Base-by-base conservation (phyloP, 1,140 invertebrate species). In the Phortica variegata region DNA sequence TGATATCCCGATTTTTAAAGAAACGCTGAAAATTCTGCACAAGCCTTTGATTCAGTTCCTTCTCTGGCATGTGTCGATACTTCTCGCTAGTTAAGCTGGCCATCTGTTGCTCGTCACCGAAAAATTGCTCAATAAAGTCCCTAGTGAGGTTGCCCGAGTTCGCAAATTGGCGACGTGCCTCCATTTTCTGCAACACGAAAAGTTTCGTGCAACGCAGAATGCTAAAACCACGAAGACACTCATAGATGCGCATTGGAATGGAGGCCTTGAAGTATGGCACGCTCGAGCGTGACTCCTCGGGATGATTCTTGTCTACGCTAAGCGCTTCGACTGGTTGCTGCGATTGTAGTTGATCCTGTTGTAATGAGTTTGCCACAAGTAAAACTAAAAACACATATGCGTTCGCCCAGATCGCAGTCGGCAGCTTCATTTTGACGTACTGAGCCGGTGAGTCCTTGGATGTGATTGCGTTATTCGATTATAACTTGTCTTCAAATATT, bases 161-260 rank as follows among this genome's bases (percentile, higher is more conserved):
- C 3, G 51, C 44, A 48, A 59, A 41, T 26, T 56, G 43, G 3
- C 44, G 43, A 9, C 63, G 58, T 20, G 65, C 71, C 43, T 73
- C 69, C 61, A 76, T 52, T 21, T 73, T 76, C 31, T 73, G 72
- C 15, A 76, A 39, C 10, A 76, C 58, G n/a, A 65, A 76, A 16
- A 75, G 33, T 45, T 76, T 76, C n/a, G 70, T 69, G 50, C 74
- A 76, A 36, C 69, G 69, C 36, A 75, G 48, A 52, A 73, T 62
- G 36, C 44, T 59, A 13, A 51, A 58, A 17, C 56, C 59, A 3
- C 59, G 47, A 19, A 75, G 52, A 18, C 74, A 76, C 46, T 74
- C 65, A 32, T 69, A 75, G 15, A 76, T 60, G 7, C 70, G 65
- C 60, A 73, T 65, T 5, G 73, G 73, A 37, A 74, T 70, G 6